Evolutionary conservation across 2,113 vertebrate species (phyloP), one percentile per base, ranked within the genome.

Genomic region (pig (Sus scrofa)): DNA sequence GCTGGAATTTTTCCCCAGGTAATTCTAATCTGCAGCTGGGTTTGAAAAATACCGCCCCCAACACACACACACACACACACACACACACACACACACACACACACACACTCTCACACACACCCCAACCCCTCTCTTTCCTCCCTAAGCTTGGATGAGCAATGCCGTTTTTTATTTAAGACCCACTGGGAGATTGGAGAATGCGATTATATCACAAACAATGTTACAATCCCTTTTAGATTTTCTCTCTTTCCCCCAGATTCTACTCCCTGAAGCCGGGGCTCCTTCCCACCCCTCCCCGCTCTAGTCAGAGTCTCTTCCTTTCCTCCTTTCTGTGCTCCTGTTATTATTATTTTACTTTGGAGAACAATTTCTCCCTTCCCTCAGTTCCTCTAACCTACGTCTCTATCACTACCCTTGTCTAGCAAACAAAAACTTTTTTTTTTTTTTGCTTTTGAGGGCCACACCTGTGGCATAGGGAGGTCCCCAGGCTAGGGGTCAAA

Each of bases 271-370:
- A 34, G 44, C 62, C 26, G 4, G 16, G 60, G 27, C 32, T 27
- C 20, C 7, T 34, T 73, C 30, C 39, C 50, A 58, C 10, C 2
- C 52, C n/a, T 71, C 19, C 6, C 11, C 19, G 62, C 24, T 77
- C 37, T 73, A 34, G 58, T 30, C 39, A 34, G 18, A 8, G 3
- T 93, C 60, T n/a, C n/a, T n/a, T n/a, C n/a, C n/a, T 84, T 88
- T 19, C 14, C 60, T 83, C 79, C 63, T 84, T 60, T 63, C 39
- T 73, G 12, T 32, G 63, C 2, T 60, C 9, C 5, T 52, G 6
- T 77, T 85, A 62, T 67, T 58, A 81, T 73, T 86, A 12, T 92
- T 91, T 90, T 91, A 32, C 81, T 92, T 54, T 77, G 24, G 27
- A 60, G 11, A 93, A 58, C 2, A 34, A 34, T 86, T 89, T 83